Base-by-base conservation (phyloP, 1,140 invertebrate genomes). In the Battus philenor region DNA sequence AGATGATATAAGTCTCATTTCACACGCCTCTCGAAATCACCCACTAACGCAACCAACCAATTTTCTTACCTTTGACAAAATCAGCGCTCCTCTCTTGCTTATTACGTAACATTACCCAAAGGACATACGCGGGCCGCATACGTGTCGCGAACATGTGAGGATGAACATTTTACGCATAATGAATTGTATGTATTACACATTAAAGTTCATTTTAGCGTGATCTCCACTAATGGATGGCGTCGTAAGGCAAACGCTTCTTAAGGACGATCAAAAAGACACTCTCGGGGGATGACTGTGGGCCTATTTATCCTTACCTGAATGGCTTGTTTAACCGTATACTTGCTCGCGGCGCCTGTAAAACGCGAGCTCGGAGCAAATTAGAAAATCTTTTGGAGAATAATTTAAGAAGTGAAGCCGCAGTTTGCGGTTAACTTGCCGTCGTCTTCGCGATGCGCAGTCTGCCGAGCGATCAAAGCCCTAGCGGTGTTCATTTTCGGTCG, bases 41-140 rank as follows among this genome's bases (percentile, higher is more conserved):
- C 66, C 72, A 70, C 68, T 77, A 75, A 74, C 68, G 54, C 68
- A 78, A 75, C 72, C 77, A 84, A 75, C 72, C 77, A 84, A 84
- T 84, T 82, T 84, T 80, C 68, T 79, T 82, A 84, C 78, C 80
- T 84, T 84, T 84, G 78, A 82, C 76, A 75, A 74, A 84, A 84
- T 82, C 78, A 80, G 70, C 61, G 53, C 54, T 47, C 39, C 65
- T 70, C 65, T 57, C 63, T 52, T 68, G 60, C 69, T 68, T 79
- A 84, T 82, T 84, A 84, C 74, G 67, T 75, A 80, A 84, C 78
- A 82, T 82, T 71, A 75, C 80, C 78, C 76, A 74, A 68, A 82
- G 76, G 80, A 71, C 79, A 58, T 36, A 75, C 75, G 74, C 75
- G 69, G 45, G 44, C 38, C 46, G 77, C 70, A 80, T 79, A 83